Evolutionary conservation across 2,888 invertebrate genomes (phyloP), one percentile per base, ranked within the genome.

Genomic region (Stenoptilia bipunctidactyla): DNA sequence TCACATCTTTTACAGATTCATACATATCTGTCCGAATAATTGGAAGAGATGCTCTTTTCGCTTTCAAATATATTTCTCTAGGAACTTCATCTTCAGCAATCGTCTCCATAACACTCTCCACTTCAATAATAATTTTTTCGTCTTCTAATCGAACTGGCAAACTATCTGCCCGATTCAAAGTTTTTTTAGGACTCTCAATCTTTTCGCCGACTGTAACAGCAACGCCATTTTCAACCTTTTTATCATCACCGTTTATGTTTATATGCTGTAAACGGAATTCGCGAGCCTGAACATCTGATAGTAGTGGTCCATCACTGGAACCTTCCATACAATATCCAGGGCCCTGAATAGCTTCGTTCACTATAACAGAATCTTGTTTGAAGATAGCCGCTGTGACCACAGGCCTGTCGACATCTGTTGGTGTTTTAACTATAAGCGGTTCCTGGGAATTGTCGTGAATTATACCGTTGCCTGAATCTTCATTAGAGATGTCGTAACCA

Each of bases 351-450:
- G 59, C 66, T 15, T 84, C 84, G 15, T 61, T 80, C 1, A 77
- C 76, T 44, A 85, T 85, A 3, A 85, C 79, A 1, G 86, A 77
- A 56, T 88, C 87, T 56, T 90, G 86, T 49, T 91, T 91, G 47
- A 90, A 86, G 34, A 91, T 85, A 0, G 90, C 91, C 0, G 90
- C 89, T 30, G 89, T 90, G 36, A 91, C 90, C 20, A 90, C 87
- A 2, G 91, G 90, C 47, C 88, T 90, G 46, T 85, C 86, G 12
- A 83, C 76, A 41, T 86, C 85, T 0, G 79, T 72, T 3, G 77
- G 76, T 1, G 82, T 79, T 49, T 82, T 84, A 27, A 68, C 72
- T 2, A 85, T 71, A n/a, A 80, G 51, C 6, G 82, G 84, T 48
- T 86, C 86, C 50, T 80, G 77, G 2, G 83, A 84, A 37, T 63